phyloP scores from a whole-genome alignment of 2,113 vertebrate genomes.

The Sialia sialis region DNA sequence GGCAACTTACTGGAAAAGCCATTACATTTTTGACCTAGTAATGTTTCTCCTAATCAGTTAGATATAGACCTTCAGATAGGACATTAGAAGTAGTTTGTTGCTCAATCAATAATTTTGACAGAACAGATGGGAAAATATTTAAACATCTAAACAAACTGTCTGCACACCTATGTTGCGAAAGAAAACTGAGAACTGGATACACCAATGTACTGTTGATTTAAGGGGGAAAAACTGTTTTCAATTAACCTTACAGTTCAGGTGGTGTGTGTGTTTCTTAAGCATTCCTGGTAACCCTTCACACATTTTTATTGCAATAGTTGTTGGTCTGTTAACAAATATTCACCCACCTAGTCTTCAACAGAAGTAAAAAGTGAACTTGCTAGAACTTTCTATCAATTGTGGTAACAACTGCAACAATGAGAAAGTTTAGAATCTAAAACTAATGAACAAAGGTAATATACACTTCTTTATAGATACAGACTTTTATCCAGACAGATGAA shows the following conservation, averaged over 20 bases:
- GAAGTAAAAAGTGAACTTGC: neutral
- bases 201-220: constrained; percentile 65
- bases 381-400: neutral
- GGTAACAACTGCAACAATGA: neutral
- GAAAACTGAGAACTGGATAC: constrained; percentile 75
- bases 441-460: neutral
- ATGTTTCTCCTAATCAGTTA: neutral
- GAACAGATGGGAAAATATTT: constrained; percentile 76
- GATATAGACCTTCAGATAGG: neutral
- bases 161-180: constrained; percentile 77
- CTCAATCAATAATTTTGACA: constrained; percentile 70
- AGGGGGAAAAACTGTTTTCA: constrained; percentile 17
- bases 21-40: neutral
- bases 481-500: neutral
- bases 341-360: neutral
- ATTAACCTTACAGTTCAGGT: constrained; percentile 69
- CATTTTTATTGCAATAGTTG: constrained; percentile 32
- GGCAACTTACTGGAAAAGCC: neutral
- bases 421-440: neutral
- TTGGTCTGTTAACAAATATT: constrained; percentile 17
- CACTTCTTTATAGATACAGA: neutral
- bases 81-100: constrained; percentile 27
- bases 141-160: constrained; percentile 78
- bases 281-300: constrained; percentile 20
- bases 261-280: neutral